Evolutionary conservation across 2,888 invertebrate genomes (phyloP), one percentile per base, ranked within the genome.

Genomic region (Eutolmus rufibarbis): DNA sequence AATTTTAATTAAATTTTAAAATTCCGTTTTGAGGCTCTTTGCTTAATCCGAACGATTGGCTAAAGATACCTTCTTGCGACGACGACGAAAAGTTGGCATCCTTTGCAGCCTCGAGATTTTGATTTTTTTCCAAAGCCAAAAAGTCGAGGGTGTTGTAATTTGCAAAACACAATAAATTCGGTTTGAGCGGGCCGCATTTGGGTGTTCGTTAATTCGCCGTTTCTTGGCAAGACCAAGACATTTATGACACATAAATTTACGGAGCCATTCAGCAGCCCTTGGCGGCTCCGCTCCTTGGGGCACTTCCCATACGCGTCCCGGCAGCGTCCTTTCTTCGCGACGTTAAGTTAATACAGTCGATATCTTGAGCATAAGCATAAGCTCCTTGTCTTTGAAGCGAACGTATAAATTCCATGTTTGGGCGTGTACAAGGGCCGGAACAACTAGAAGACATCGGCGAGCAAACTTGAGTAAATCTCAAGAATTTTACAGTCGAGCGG

Each of bases 1-100:
- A 86, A 85, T 87, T 88, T 88, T 88, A 87, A 88, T 88, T 87
- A 88, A 88, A 87, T 88, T 46, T 46, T 46, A 46, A 46, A 46
- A 88, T 87, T 87, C 85, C 81, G 85, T 79, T 87, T 88, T 87
- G 86, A 87, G 87, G 85, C 87, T 87, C 4, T 46, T 87, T 87
- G 66, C 88, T 88, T 87, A 85, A 87, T 87, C 87, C 85, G 79
- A 87, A 85, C 78, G 74, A 43, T 19, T 12, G 85, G 74, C 31
- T 19, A n/a, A 8, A 19, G 85, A 74, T 34, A 34, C 74, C 43
- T 74, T 46, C 85, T 43, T 74, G 74, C 9, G 31, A 46, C 66
- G 28, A 23, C 28, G 66, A 66, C 28, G 23, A 19, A 28, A 19
- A 66, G 0, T 66, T 66, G 66, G 66, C 66, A 77, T 40, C 37